Evolutionary conservation across 2,888 invertebrate species (phyloP).

Genomic region (Serripes groenlandicus): DNA sequence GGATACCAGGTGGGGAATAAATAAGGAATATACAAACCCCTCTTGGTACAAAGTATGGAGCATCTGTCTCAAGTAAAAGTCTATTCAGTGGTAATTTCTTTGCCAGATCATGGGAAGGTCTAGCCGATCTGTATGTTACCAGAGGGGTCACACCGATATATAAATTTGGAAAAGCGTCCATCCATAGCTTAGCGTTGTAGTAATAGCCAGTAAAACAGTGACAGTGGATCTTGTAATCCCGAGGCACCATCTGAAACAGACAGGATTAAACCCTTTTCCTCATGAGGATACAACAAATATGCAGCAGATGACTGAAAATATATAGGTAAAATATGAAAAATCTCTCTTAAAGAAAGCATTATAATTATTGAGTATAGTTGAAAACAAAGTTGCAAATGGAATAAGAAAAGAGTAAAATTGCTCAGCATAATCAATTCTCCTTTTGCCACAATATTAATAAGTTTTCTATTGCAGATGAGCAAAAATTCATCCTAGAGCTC

Average conservation of each 20-base stretch:
- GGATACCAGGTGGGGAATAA: too few species aligned
- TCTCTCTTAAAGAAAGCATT: too few species aligned
- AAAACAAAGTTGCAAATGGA: too few species aligned
- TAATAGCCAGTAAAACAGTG: constrained; percentile 87
- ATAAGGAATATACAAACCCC: constrained; percentile 70
- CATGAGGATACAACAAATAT: too few species aligned
- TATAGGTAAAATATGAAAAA: too few species aligned
- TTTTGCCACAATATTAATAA: not conserved
- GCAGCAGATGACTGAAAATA: too few species aligned
- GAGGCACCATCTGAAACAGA: constrained; percentile 80
- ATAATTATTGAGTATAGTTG: too few species aligned
- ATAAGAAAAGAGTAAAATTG: not conserved
- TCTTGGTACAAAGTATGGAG: constrained; percentile 87
- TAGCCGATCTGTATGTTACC: constrained; percentile 82
- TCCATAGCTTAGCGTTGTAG: constrained; percentile 85
- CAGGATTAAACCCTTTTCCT: too few species aligned
- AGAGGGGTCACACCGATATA: constrained; percentile 87
- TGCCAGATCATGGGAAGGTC: constrained; percentile 83
- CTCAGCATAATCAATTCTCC: not conserved
- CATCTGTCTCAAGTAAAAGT: constrained; percentile 87
- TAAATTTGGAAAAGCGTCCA: constrained; percentile 86
- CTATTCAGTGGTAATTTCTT: constrained; percentile 85
- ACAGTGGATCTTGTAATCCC: constrained; percentile 86
- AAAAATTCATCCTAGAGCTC: too few species aligned
- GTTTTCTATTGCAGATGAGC: too few species aligned